These are phyloP conservation scores for Coccyzus lansbergi DNA, from an alignment of 2,797 vertebrate species.

Conservation along the genomic window DNA sequence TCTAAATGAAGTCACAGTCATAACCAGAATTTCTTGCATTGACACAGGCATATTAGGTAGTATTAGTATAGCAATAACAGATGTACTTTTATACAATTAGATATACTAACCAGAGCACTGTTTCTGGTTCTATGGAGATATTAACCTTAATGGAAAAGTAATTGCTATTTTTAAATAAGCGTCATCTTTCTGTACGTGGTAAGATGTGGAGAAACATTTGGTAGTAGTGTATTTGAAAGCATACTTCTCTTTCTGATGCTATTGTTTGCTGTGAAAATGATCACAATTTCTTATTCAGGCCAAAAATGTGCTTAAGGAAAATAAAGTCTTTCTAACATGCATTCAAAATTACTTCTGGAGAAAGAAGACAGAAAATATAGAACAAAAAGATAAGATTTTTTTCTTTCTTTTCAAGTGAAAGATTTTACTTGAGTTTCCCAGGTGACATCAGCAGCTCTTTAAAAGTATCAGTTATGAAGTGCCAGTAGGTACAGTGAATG, in stretches of 20 bases:
- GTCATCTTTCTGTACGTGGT: not conserved
- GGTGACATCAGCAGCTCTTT: not conserved
- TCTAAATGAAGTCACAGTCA: not conserved
- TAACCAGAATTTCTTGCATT: not conserved
- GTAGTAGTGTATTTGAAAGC: not conserved
- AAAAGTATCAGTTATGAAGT: not conserved
- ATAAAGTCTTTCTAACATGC: not conserved
- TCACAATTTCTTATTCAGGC: not conserved
- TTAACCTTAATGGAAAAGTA: not conserved
- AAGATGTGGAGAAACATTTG: not conserved
- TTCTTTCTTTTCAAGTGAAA: not conserved
- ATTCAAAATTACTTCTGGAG: not conserved
- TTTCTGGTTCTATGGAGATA: not conserved
- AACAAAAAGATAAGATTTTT: not conserved
- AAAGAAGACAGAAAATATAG: not conserved
- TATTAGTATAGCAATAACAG: not conserved
- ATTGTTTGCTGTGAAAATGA: slow-evolving; percentile 4
- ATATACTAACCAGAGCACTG: not conserved
- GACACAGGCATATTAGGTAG: not conserved
- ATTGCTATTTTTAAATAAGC: not conserved
- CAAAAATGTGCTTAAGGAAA: not conserved
- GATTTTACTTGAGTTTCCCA: not conserved
- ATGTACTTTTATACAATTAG: not conserved
- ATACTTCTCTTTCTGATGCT: not conserved
- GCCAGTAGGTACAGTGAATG: not conserved